Conservation (phyloP, 2,113 vertebrate genomes). For the Tricholaema leucomelas region DNA sequence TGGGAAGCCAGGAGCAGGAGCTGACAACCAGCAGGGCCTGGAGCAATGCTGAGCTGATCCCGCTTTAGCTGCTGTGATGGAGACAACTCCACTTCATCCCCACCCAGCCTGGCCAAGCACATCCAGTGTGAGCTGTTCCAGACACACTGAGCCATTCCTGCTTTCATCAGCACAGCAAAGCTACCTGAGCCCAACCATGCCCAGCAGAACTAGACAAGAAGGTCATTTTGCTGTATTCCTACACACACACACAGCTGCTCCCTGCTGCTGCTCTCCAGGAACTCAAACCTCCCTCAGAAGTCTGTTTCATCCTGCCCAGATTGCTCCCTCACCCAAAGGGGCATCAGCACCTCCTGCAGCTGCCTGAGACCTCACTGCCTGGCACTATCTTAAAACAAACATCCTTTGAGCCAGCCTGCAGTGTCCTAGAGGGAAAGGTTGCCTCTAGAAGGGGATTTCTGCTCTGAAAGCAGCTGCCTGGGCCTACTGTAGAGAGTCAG, state of each 20-base stretch:
- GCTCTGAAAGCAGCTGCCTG: neutral
- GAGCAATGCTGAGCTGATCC: neutral
- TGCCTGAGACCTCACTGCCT: neutral
- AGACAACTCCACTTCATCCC: neutral
- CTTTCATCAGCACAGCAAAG: neutral
- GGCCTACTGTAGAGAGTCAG: neutral
- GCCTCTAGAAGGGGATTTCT: neutral
- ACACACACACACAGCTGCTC: too few species aligned
- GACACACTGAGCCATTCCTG: neutral
- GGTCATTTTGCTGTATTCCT: neutral
- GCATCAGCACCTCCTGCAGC: neutral
- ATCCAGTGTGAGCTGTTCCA: neutral
- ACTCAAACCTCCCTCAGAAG: neutral
- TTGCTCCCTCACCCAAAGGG: neutral
- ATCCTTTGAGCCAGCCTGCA: rapidly evolving
- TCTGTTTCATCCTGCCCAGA: neutral
- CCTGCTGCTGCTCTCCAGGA: neutral
- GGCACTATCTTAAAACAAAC: neutral
- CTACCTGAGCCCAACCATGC: neutral
- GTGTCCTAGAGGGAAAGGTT: neutral
- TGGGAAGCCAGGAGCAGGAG: neutral
- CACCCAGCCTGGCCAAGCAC: neutral
- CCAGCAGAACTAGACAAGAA: neutral
- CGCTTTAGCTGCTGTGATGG: neutral
- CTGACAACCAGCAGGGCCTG: neutral